phyloP scores from a whole-genome alignment of 2,113 vertebrate species.

The Psittacula cyanocephala region DNA sequence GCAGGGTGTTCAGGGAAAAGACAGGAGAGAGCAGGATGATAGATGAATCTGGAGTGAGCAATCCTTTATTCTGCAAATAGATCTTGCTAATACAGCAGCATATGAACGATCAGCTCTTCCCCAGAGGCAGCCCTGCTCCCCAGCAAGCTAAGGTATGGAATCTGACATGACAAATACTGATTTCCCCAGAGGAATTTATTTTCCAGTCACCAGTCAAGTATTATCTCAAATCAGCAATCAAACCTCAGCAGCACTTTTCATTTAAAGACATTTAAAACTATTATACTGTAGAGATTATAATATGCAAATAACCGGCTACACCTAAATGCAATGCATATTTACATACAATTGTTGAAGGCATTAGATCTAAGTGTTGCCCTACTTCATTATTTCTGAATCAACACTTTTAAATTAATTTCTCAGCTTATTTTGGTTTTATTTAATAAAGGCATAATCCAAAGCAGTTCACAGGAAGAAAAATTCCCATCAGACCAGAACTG shows the following conservation, averaged over 20 bases:
- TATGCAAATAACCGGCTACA: not conserved
- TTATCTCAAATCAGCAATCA: slow-evolving; percentile 14
- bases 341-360: not conserved
- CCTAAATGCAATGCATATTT: not conserved
- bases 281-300: not conserved
- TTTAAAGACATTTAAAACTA: not conserved
- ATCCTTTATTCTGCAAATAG: not conserved
- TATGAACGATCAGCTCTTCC: not conserved
- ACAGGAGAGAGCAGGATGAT: not conserved
- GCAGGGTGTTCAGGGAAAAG: not conserved
- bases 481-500: not conserved
- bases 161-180: slow-evolving; percentile 22
- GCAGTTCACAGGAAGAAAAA: not conserved
- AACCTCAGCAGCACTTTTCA: not conserved
- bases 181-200: slow-evolving; percentile 8
- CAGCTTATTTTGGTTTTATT: not conserved
- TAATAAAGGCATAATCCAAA: not conserved
- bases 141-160: not conserved
- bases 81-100: not conserved
- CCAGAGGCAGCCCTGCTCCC: not conserved
- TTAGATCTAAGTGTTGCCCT: not conserved
- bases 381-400: not conserved
- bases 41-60: not conserved
- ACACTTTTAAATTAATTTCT: not conserved
- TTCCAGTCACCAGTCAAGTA: not conserved